Conservation (phyloP, 2,888 invertebrate species). For the Troides aeacus region DNA sequence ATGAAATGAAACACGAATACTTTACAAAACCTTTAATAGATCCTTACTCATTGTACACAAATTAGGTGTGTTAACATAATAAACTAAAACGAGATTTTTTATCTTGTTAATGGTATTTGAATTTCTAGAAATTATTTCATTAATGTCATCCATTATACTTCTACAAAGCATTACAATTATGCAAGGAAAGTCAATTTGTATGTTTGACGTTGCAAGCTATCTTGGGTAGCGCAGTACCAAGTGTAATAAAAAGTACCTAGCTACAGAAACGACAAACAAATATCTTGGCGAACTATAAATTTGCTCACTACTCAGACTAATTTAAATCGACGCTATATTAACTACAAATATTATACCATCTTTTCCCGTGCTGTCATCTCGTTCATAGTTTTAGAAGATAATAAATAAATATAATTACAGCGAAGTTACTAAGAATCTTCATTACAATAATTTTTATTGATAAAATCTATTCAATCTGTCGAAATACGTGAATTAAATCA, state of each 20-base stretch:
- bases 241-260: not conserved
- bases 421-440: not conserved
- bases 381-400: not conserved
- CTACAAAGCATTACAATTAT: conserved; percentile 50
- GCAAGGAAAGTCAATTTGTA: conserved; percentile 23
- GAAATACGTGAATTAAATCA: not conserved
- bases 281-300: conserved; percentile 31
- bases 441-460: not conserved
- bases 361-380: conserved; percentile 31
- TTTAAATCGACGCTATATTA: conserved; percentile 44
- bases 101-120: conserved; percentile 33
- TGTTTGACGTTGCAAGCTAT: conserved; percentile 13
- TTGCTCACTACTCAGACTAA: conserved; percentile 43
- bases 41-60: conserved; percentile 52
- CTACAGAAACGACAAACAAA: conserved; percentile 15
- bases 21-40: conserved; percentile 55
- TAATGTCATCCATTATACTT: conserved; percentile 39
- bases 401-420: not conserved
- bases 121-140: conserved; percentile 34
- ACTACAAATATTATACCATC: conserved; percentile 40
- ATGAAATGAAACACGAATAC: conserved; percentile 29
- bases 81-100: conserved; percentile 33
- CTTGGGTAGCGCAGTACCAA: not conserved
- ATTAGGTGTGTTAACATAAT: conserved; percentile 34
- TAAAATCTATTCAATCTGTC: not conserved